A percentile compares a stretch with the other conserved stretches of the same genome.
These are phyloP conservation scores for Passer domesticus DNA, from an alignment of 2,113 vertebrate species.

Conservation along the genomic window DNA sequence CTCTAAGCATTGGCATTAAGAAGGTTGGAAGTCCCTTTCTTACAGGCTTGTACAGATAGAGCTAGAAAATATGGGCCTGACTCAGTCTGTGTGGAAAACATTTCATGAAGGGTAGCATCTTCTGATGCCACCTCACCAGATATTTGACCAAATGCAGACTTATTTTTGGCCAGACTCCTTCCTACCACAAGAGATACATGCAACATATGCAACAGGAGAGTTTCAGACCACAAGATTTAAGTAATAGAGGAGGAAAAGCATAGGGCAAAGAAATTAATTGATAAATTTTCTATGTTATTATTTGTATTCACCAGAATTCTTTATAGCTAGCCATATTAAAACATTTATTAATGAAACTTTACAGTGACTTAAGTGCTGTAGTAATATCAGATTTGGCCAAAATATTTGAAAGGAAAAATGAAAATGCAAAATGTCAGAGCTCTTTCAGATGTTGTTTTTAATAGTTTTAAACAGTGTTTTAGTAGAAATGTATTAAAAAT, in stretches of 20 bases:
- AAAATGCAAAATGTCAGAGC: background rate
- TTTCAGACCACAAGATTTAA: background rate
- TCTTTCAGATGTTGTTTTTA: background rate
- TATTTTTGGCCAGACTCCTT: background rate
- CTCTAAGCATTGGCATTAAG: background rate
- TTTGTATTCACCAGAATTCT: background rate
- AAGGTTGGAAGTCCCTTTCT: background rate
- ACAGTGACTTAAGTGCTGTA: background rate
- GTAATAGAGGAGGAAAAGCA: background rate
- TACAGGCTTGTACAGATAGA: background rate
- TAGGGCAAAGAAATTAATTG: background rate
- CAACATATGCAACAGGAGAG: background rate
- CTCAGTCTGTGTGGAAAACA: background rate
- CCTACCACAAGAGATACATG: fast-evolving
- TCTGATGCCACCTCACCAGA: background rate
- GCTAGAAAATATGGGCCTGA: background rate
- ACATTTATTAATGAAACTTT: background rate
- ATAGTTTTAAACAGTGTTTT: background rate
- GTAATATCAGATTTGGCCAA: background rate
- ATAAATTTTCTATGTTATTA: background rate
- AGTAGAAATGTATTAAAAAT: background rate
- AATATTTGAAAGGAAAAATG: background rate
- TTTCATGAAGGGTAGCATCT: background rate
- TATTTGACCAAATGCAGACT: background rate
- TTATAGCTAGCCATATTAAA: background rate